Percentiles rank a stretch among this genome's conserved stretches.
Conservation (phyloP, 2,797 vertebrate species). For the Tinamus major region DNA sequence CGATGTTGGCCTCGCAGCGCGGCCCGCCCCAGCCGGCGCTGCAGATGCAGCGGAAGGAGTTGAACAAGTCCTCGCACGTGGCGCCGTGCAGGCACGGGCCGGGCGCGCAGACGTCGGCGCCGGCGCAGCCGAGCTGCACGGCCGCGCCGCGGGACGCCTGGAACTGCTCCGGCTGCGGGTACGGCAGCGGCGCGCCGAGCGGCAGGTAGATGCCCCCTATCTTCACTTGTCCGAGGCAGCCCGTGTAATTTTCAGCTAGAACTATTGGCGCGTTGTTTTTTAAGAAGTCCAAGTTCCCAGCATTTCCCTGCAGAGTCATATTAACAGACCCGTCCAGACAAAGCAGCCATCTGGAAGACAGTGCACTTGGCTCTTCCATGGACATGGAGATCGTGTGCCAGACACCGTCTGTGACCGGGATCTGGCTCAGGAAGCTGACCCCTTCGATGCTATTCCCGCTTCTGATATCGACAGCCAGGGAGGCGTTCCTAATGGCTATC, state of each 20-base stretch:
- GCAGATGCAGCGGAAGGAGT: conserved; percentile 88
- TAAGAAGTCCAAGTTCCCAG: conserved; percentile 87
- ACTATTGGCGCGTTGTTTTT: conserved; percentile 71
- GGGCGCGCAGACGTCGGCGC: conserved; percentile 82
- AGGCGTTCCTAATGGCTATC: conserved; percentile 86
- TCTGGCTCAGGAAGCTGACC: conserved; percentile 78
- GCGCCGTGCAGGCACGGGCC: conserved; percentile 87
- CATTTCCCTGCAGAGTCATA: conserved; percentile 69
- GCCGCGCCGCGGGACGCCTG: conserved; percentile 19
- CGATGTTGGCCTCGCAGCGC: conserved; percentile 81
- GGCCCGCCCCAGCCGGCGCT: conserved; percentile 85
- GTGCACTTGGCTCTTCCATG: conserved; percentile 77
- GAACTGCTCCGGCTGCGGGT: conserved; percentile 83
- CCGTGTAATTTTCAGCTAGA: conserved; percentile 89
- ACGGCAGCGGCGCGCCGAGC: neutral
- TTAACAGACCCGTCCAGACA: conserved; percentile 79
- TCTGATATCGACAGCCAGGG: conserved; percentile 83
- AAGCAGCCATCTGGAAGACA: conserved; percentile 84
- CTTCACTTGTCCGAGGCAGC: conserved; percentile 89
- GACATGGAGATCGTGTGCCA: conserved; percentile 88
- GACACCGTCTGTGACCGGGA: conserved; percentile 82
- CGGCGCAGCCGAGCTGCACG: conserved; percentile 82
- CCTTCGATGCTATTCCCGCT: conserved; percentile 80
- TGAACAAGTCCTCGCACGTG: conserved; percentile 88
- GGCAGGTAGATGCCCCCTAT: conserved; percentile 90